Percentiles rank a stretch among this genome's conserved stretches.
phyloP scores from a whole-genome alignment of 2,113 vertebrate species.

The Lasiurus cinereus region DNA sequence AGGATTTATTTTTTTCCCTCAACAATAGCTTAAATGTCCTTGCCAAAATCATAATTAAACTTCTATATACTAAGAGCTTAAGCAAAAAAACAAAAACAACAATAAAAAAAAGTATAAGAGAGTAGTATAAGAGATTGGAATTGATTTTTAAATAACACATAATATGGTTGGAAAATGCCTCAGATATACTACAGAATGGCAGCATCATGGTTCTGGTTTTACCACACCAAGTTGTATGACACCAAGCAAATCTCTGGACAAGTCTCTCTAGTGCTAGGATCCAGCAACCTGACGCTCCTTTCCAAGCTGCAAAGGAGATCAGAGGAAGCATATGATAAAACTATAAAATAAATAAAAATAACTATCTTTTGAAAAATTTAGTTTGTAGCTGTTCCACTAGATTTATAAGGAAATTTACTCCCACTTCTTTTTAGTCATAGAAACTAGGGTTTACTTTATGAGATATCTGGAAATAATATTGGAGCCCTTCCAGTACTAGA shows the following conservation, averaged over 20 bases:
- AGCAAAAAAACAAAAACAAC: neutral
- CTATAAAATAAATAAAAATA: constrained; percentile 22
- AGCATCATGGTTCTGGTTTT: neutral
- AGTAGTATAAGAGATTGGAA: neutral
- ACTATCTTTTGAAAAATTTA: constrained; percentile 62
- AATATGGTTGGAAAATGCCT: neutral
- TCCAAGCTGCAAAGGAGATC: neutral
- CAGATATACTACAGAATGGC: neutral
- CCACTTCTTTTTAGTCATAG: neutral
- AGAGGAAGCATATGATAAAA: neutral
- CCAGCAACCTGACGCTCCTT: neutral
- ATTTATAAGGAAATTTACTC: constrained; percentile 30
- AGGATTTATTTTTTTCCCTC: neutral
- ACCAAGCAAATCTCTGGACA: neutral
- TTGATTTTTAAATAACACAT: constrained; percentile 36
- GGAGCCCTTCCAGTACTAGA: neutral
- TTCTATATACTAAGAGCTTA: neutral
- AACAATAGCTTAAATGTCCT: constrained; percentile 25
- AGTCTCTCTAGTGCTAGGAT: neutral
- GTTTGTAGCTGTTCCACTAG: constrained; percentile 33
- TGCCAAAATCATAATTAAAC: neutral
- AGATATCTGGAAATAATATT: constrained; percentile 48
- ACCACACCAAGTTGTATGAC: neutral
- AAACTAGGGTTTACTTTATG: constrained; percentile 34
- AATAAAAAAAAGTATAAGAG: neutral